phyloP scores from a whole-genome alignment of 2,888 invertebrate genomes.

The Diaphora mendica region DNA sequence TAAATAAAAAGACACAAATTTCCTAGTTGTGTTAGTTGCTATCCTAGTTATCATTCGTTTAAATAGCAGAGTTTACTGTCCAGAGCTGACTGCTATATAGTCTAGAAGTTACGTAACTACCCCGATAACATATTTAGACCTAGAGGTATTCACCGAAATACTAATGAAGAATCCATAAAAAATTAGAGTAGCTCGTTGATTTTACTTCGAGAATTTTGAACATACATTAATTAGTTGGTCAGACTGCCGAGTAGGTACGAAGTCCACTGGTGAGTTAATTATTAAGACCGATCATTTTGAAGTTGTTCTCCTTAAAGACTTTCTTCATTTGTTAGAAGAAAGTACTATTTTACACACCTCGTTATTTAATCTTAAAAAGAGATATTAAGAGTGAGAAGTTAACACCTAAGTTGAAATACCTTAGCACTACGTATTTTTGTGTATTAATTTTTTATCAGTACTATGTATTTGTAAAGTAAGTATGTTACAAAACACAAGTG shows the following conservation, averaged over 20 bases:
- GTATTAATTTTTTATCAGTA: background rate
- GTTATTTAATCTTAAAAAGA: background rate
- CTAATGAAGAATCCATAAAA: background rate
- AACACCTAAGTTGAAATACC: background rate
- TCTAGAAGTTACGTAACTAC: background rate
- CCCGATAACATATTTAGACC: background rate
- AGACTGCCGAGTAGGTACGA: background rate
- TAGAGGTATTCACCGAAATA: background rate
- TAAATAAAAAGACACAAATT: background rate
- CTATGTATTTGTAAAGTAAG: constrained; percentile 24
- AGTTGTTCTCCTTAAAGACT: background rate
- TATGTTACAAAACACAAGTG: constrained; percentile 36
- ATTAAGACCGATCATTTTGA: background rate
- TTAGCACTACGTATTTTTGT: background rate
- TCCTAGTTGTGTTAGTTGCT: background rate
- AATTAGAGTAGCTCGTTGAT: background rate
- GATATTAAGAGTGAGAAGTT: background rate
- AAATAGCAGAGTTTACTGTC: background rate
- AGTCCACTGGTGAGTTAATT: background rate
- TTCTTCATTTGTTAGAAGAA: background rate
- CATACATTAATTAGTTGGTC: background rate
- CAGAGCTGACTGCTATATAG: background rate
- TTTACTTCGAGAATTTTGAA: background rate
- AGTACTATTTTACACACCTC: background rate
- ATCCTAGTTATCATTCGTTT: background rate